These are phyloP conservation scores for Campylomormyrus numenius DNA, from an alignment of 2,113 vertebrate species.

Conservation along the genomic window DNA sequence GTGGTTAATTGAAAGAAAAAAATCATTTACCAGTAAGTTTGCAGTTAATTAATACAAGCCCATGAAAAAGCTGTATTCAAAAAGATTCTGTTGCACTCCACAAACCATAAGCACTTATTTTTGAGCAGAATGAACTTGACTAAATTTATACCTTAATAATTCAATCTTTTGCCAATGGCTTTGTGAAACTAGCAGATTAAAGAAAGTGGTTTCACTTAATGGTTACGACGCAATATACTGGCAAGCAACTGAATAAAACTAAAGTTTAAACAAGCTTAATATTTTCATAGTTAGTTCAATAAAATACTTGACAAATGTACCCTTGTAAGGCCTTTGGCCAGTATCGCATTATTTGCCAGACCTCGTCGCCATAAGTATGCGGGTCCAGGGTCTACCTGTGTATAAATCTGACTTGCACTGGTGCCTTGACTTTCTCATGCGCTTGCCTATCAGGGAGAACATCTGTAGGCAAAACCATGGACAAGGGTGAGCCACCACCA, in stretches of 20 bases:
- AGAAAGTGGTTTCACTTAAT: neutral
- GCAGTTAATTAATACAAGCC: neutral
- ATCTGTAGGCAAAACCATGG: neutral
- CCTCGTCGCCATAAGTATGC: neutral
- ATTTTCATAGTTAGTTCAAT: neutral
- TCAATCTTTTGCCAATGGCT: neutral
- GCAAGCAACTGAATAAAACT: neutral
- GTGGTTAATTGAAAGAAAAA: neutral
- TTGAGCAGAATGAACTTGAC: neutral
- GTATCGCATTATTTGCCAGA: no score
- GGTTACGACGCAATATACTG: neutral
- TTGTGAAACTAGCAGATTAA: neutral
- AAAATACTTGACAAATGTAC: neutral
- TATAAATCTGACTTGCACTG: conserved; percentile 3
- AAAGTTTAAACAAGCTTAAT: neutral
- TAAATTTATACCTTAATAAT: neutral
- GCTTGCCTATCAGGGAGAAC: conserved; percentile 1
- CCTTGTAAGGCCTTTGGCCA: neutral
- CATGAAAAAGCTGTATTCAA: neutral
- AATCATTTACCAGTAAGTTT: neutral
- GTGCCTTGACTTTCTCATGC: neutral
- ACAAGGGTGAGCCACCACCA: neutral
- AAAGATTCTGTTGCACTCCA: neutral
- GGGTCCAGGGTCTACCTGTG: neutral
- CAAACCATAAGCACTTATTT: neutral